These are phyloP conservation scores for Eleutherodactylus coqui DNA, from an alignment of 2,797 vertebrate species.

Conservation along the genomic window DNA sequence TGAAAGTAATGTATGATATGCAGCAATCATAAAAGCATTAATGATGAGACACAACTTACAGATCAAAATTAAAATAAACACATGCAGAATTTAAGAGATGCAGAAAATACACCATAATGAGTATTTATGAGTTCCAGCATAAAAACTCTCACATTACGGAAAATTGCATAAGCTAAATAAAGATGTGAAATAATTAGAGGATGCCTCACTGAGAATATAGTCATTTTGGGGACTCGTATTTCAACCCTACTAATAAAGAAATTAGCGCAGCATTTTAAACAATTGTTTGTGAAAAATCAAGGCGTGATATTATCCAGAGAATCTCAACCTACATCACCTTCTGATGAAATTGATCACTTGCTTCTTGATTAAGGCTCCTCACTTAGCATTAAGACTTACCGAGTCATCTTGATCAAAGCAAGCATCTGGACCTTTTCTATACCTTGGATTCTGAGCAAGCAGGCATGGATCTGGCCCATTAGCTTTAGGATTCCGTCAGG, in stretches of 20 bases:
- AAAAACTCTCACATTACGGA: neutral
- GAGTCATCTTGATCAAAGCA: conserved; percentile 93
- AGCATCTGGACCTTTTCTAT: conserved; percentile 94
- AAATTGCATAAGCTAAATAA: neutral
- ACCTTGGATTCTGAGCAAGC: conserved; percentile 93
- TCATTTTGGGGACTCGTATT: neutral
- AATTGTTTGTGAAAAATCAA: neutral
- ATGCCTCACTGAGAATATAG: neutral
- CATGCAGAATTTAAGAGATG: conserved; percentile 58
- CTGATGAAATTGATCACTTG: neutral
- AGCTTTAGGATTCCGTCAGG: conserved; percentile 83
- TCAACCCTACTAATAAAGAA: neutral
- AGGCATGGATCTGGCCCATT: conserved; percentile 94
- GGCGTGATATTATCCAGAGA: neutral
- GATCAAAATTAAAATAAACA: conserved; percentile 64
- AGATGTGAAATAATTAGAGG: neutral
- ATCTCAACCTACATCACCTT: neutral
- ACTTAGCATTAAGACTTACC: conserved; percentile 78
- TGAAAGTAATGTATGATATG: conserved; percentile 75
- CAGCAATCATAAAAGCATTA: conserved; percentile 70
- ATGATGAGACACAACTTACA: conserved; percentile 68
- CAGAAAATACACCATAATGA: neutral
- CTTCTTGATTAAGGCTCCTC: neutral
- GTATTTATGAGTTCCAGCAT: neutral
- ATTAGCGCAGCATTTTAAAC: neutral